phyloP scores from a whole-genome alignment of 2,888 invertebrate genomes.

The Nezara viridula region DNA sequence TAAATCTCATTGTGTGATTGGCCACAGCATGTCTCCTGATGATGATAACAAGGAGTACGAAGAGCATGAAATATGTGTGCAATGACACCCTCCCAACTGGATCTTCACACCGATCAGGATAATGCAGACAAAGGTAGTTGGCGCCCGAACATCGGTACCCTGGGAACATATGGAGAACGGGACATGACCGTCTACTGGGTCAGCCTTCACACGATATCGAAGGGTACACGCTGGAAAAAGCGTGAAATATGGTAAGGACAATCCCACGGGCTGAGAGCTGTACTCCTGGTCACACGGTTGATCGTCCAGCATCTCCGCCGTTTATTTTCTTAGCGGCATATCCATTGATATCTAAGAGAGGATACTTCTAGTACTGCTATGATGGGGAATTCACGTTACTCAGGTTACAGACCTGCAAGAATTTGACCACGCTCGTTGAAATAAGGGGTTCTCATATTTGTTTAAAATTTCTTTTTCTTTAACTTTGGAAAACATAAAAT shows the following conservation, averaged over 20 bases:
- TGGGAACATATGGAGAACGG: slow-evolving; percentile 39
- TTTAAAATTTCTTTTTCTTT: too few relatives aligned
- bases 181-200: slow-evolving; percentile 39
- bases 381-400: not conserved
- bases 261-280: slow-evolving; percentile 17
- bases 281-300: slow-evolving; percentile 38
- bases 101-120: slow-evolving; percentile 26
- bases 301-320: not conserved
- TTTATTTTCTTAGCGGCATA: slow-evolving; percentile 1
- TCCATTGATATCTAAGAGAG: not conserved
- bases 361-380: not conserved
- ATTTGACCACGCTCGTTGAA: not conserved
- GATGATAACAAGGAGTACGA: not conserved
- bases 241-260: slow-evolving; percentile 49
- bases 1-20: not conserved
- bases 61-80: slow-evolving; percentile 9
- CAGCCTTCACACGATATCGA: slow-evolving; percentile 45
- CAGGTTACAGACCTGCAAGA: not conserved
- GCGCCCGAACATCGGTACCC: slow-evolving; percentile 33
- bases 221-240: slow-evolving; percentile 37
- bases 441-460: not conserved
- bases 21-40: slow-evolving; percentile 31
- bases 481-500: too few relatives aligned
- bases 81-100: not conserved
- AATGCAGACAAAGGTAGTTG: not conserved